A percentile compares a stretch with the other conserved stretches of the same genome.
Evolutionary conservation across 53 echinoderm and acorn worm species (phyloP).

Genomic region (Pentamera pediparva): DNA sequence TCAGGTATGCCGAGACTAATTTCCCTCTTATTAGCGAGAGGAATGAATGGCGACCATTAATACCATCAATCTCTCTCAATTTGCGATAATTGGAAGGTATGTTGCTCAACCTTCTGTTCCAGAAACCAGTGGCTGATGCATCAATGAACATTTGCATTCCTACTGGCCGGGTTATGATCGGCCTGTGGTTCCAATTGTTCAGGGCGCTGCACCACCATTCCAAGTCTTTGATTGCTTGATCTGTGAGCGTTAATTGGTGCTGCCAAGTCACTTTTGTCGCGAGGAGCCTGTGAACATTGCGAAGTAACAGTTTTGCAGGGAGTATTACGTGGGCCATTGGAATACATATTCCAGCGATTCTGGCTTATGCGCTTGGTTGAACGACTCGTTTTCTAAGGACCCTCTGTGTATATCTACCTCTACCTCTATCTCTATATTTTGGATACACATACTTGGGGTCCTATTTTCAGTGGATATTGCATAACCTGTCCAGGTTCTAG

Average conservation of each 20-base stretch:
- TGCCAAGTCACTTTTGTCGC: conserved; percentile 20
- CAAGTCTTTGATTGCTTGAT: no score
- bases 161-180: conserved; percentile 7
- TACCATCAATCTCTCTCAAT: conserved; percentile 7
- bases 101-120: conserved; percentile 7
- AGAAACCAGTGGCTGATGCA: conserved; percentile 24
- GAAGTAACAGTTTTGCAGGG: conserved; percentile 21
- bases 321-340: conserved; percentile 10
- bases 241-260: conserved; percentile 5
- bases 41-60: conserved; percentile 18
- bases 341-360: conserved; percentile 35
- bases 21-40: conserved; percentile 21
- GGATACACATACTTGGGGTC: not conserved
- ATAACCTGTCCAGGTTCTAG: conserved; percentile 21
- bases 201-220: conserved; percentile 32
- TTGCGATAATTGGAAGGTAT: conserved; percentile 36
- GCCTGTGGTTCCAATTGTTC: conserved; percentile 25
- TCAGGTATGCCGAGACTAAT: conserved; percentile 28
- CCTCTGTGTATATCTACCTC: not conserved
- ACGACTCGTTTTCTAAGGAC: not conserved
- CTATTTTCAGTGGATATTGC: not conserved
- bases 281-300: conserved; percentile 17
- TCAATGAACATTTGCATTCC: conserved; percentile 26
- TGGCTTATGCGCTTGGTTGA: not conserved
- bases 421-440: not conserved